Evolutionary conservation across 2,113 vertebrate genomes (phyloP).

Genomic region (Phylloscopus trochilus): DNA sequence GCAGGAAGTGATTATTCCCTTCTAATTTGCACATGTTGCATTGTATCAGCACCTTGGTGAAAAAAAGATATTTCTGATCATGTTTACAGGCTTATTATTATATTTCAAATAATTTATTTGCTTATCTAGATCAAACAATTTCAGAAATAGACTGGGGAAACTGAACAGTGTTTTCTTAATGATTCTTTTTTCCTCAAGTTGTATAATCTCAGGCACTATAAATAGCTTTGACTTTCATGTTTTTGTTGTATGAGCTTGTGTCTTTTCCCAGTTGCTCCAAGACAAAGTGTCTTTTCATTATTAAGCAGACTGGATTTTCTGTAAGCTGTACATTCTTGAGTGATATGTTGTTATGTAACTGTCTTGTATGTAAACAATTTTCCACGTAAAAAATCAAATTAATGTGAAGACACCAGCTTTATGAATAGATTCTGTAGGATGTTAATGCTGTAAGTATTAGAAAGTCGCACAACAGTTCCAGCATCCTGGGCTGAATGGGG

Average conservation of each 20-base stretch:
- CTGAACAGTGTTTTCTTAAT: background rate
- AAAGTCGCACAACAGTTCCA: background rate
- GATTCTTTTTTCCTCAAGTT: background rate
- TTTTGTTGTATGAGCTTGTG: background rate
- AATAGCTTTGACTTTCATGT: background rate
- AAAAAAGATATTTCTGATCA: background rate
- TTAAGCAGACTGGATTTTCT: background rate
- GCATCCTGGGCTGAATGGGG: background rate
- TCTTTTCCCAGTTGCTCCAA: background rate
- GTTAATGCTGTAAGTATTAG: background rate
- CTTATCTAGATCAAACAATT: background rate
- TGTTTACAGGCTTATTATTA: background rate
- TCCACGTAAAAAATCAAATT: background rate
- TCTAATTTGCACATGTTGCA: background rate
- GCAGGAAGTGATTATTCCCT: background rate
- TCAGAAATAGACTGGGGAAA: background rate
- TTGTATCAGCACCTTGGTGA: background rate
- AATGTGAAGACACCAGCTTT: background rate
- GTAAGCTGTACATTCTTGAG: background rate
- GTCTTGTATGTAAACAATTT: background rate
- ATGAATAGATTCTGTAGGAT: background rate
- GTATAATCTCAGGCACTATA: background rate
- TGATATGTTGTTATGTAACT: background rate
- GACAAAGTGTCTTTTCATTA: background rate
- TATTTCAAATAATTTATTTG: background rate